Base-by-base conservation (phyloP, 2,888 invertebrate species). In the Dynastes grantii region DNA sequence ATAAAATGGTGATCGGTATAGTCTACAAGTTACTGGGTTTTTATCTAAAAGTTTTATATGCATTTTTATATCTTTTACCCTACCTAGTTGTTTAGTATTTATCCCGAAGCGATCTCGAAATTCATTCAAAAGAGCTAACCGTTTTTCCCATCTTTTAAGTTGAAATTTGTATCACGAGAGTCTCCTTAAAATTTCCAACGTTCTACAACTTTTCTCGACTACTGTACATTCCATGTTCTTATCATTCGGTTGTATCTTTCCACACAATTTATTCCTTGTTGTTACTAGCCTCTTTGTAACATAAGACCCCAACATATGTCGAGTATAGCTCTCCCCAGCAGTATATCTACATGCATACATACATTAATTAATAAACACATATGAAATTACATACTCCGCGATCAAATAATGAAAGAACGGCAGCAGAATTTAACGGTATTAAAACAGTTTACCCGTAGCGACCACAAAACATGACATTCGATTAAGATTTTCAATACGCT, bases 351-450 rank as follows among this genome's bases (percentile, higher is more conserved):
- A 67, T 55, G 9, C 55, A 58, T 16, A 22, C 55, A 55, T 58
- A 61, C 58, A 73, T 58, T 61, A 73, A 73, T 73, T 73, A 73
- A 73, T 73, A 73, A 73, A 58, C 40, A 58, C 73, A 58, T 73
- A 73, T 73, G 73, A 73, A 73, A 73, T 73, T 73, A 73, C 73
- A 73, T 73, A 73, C 73, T 45, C 22, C 8, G 22, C 37, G 22
- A 37, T 73, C 40, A 58, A 73, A 58, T 58, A 70, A 58, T 58
- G 29, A 61, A 40, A 73, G 58, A 73, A 61, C 58, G 61, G 6
- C 73, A n/a, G 58, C 58, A 13, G 40, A 11, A 51, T 22, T 58
- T 40, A 61, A 61, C 29, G 9, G 27, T 27, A 40, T 49, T 27
- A 53, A 58, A 73, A 45, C 22, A 8, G 40, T 27, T 58, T 73